Evolutionary conservation across 1,140 invertebrate species (phyloP).

Genomic region (Drosophila navojoa): DNA sequence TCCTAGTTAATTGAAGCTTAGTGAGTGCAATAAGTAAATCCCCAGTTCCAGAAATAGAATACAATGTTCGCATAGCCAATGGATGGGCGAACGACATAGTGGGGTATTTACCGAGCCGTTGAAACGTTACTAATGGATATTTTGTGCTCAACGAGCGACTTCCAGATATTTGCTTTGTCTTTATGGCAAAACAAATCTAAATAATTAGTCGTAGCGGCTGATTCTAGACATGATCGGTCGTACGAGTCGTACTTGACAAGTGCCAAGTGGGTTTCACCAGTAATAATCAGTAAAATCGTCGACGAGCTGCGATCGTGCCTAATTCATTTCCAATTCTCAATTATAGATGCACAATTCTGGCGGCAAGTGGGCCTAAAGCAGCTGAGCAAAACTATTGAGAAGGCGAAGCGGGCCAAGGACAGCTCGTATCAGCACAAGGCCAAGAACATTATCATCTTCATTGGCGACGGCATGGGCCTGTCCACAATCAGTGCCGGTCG

Average conservation of each 20-base stretch:
- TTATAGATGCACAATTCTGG: constrained; percentile 72
- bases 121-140: constrained; percentile 31
- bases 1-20: background rate
- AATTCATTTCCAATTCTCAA: constrained; percentile 20
- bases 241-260: constrained; percentile 7
- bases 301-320: constrained; percentile 26
- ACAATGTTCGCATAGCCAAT: background rate
- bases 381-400: constrained; percentile 59
- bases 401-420: constrained; percentile 62
- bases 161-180: constrained; percentile 33
- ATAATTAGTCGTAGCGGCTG: constrained; percentile 52
- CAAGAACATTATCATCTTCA: constrained; percentile 90
- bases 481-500: constrained; percentile 89
- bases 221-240: constrained; percentile 44
- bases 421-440: constrained; percentile 84
- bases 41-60: constrained; percentile 11
- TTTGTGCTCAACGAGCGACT: constrained; percentile 27
- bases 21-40: constrained; percentile 1
- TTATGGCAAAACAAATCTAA: constrained; percentile 48
- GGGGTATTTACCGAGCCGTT: constrained; percentile 13
- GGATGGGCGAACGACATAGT: background rate
- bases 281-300: constrained; percentile 52
- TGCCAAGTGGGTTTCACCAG: constrained; percentile 59
- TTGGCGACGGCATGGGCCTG: constrained; percentile 92
- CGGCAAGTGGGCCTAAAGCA: constrained; percentile 60